Conservation (phyloP, 1,140 invertebrate species). For the Scaptodrosophila lebanonensis region DNA sequence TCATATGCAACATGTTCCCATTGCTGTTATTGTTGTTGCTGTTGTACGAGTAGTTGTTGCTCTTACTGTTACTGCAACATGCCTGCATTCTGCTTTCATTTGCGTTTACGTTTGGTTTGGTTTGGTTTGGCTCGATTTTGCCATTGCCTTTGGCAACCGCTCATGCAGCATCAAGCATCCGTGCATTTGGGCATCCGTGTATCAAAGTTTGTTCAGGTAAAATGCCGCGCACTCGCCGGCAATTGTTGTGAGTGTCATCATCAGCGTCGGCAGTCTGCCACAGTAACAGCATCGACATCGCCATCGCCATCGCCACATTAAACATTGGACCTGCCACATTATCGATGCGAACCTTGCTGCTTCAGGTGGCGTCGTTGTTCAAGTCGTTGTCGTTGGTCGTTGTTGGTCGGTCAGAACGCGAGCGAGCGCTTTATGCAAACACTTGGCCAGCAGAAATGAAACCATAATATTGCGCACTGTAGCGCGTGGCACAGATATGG, state of each 20-base stretch:
- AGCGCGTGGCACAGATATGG: not conserved
- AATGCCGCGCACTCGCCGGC: slow-evolving; percentile 51
- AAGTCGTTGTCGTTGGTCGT: slow-evolving; percentile 6
- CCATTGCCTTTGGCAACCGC: slow-evolving; percentile 51
- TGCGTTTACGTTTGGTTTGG: slow-evolving; percentile 64
- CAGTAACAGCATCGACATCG: slow-evolving; percentile 1
- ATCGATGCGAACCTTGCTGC: slow-evolving; percentile 45
- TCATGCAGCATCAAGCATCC: not conserved
- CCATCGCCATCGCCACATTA: slow-evolving; percentile 4
- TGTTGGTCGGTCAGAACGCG: slow-evolving; percentile 34
- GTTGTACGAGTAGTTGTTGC: slow-evolving; percentile 34
- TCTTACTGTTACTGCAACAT: slow-evolving; percentile 50
- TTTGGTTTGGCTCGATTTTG: too few relatives aligned
- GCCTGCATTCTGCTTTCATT: slow-evolving; percentile 65
- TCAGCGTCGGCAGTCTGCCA: slow-evolving; percentile 36
- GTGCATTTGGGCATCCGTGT: slow-evolving; percentile 19
- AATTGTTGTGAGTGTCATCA: slow-evolving; percentile 73
- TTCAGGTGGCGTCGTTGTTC: slow-evolving; percentile 6
- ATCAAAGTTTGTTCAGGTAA: slow-evolving; percentile 76
- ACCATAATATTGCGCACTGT: slow-evolving; percentile 60
- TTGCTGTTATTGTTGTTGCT: slow-evolving; percentile 19
- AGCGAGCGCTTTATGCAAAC: slow-evolving; percentile 63
- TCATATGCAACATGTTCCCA: slow-evolving; percentile 43
- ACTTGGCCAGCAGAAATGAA: slow-evolving; percentile 69
- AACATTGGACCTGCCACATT: slow-evolving; percentile 39